Conservation (phyloP, 2,888 invertebrate genomes). For the Drosophila phalerata region DNA sequence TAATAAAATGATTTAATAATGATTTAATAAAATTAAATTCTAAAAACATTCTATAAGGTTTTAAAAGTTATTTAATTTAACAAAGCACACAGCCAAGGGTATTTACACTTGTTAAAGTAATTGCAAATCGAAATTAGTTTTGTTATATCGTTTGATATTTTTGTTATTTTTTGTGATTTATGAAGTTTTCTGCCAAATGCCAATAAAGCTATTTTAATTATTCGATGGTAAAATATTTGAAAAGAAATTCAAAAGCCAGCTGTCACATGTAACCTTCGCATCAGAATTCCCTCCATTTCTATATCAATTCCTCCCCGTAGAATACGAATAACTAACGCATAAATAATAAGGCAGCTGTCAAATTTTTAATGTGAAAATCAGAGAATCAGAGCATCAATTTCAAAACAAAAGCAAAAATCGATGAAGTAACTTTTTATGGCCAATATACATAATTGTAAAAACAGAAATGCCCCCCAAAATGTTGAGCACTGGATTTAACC, state of each 20-base stretch:
- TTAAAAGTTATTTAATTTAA: neutral
- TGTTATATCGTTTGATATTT: neutral
- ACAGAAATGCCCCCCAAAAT: slow-evolving; percentile 11
- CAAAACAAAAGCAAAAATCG: slow-evolving; percentile 65
- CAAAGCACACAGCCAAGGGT: neutral
- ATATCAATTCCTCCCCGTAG: neutral
- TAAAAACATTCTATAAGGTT: neutral
- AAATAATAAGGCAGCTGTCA: slow-evolving; percentile 74
- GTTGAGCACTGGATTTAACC: slow-evolving; percentile 40
- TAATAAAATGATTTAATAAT: no score
- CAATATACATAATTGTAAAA: slow-evolving; percentile 43
- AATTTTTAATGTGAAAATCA: slow-evolving; percentile 43
- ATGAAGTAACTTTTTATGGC: slow-evolving; percentile 48
- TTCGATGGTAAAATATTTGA: slow-evolving; percentile 22
- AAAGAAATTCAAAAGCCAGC: slow-evolving; percentile 37
- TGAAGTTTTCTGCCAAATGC: neutral
- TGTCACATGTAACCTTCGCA: slow-evolving; percentile 36
- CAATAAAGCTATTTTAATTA: slow-evolving; percentile 40
- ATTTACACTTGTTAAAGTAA: slow-evolving; percentile 10
- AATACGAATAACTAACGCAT: slow-evolving; percentile 61
- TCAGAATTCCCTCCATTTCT: neutral
- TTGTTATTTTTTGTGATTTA: neutral
- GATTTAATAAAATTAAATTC: neutral
- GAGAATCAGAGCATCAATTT: slow-evolving; percentile 41
- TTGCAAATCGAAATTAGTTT: slow-evolving; percentile 17